These are phyloP conservation scores for Enteromius anoplus DNA, from an alignment of 2,797 vertebrate species.

Conservation along the genomic window DNA sequence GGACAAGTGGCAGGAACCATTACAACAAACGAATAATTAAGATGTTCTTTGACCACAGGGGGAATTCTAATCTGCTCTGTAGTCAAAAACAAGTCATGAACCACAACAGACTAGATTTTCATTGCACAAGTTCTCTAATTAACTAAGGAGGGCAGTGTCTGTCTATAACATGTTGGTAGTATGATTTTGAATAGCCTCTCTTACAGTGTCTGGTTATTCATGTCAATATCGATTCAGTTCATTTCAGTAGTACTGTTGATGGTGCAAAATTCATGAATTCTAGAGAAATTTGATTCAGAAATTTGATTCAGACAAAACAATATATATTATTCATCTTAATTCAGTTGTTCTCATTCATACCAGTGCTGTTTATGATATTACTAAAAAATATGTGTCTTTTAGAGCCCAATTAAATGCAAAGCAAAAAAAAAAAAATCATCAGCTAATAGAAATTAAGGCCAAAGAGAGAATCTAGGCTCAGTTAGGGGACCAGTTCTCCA, in stretches of 20 bases:
- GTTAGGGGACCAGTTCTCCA: neutral
- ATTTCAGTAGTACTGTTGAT: neutral
- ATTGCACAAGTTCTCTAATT: neutral
- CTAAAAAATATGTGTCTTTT: neutral
- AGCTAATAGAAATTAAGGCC: neutral
- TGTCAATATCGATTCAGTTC: neutral
- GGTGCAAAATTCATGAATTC: neutral
- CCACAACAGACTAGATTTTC: neutral
- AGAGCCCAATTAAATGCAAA: neutral
- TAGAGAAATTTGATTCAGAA: neutral
- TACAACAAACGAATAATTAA: neutral
- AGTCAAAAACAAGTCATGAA: conserved; percentile 7
- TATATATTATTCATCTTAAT: too few relatives aligned
- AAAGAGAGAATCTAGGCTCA: neutral
- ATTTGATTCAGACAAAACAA: neutral
- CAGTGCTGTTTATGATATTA: neutral
- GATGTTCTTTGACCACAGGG: conserved; percentile 8
- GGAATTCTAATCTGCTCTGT: neutral
- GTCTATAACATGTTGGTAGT: neutral
- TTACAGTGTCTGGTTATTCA: neutral
- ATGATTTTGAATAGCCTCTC: neutral
- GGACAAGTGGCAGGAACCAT: neutral
- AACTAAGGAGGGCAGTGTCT: conserved; percentile 10
- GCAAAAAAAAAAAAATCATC: neutral
- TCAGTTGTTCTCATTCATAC: neutral